These are phyloP conservation scores for Panagrolaimus sp. DNA, from an alignment of 1,140 invertebrate species.

Conservation along the genomic window DNA sequence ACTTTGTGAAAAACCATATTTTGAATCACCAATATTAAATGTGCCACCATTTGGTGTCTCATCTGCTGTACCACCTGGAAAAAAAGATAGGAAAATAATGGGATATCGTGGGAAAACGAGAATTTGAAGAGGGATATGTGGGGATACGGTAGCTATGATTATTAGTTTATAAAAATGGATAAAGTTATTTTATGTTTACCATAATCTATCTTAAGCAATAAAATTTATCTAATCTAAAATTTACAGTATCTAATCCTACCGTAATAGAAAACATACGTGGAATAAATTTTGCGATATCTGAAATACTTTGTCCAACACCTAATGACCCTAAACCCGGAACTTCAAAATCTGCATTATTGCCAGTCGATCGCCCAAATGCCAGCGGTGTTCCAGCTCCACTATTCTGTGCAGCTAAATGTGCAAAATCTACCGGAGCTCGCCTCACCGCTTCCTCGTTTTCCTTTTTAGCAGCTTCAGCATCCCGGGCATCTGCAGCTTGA, in stretches of 20 bases:
- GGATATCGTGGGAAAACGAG: too few relatives aligned
- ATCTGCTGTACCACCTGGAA: slow-evolving; percentile 14
- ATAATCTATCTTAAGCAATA: too few relatives aligned
- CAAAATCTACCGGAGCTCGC: slow-evolving; percentile 3
- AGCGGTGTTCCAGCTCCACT: slow-evolving; percentile 14
- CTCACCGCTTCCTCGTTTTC: not conserved
- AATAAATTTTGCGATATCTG: slow-evolving; percentile 26
- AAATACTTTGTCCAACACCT: slow-evolving; percentile 28
- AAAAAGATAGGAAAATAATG: too few relatives aligned
- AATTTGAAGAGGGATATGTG: too few relatives aligned
- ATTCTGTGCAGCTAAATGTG: not conserved
- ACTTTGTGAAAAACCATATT: slow-evolving; percentile 31
- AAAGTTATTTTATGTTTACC: too few relatives aligned
- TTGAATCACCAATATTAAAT: slow-evolving; percentile 22
- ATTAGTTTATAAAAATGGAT: too few relatives aligned
- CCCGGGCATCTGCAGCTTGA: not conserved
- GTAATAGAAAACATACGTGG: slow-evolving; percentile 21
- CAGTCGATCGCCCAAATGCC: slow-evolving; percentile 31
- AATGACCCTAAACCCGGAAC: slow-evolving; percentile 25
- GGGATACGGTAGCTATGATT: too few relatives aligned
- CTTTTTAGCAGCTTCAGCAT: not conserved
- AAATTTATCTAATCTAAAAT: not conserved
- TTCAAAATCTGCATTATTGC: slow-evolving; percentile 27
- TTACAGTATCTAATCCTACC: too few relatives aligned
- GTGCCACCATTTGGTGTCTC: slow-evolving; percentile 30